phyloP scores from a whole-genome alignment of 2,797 vertebrate genomes.

The Lepilemur ruficaudatus region DNA sequence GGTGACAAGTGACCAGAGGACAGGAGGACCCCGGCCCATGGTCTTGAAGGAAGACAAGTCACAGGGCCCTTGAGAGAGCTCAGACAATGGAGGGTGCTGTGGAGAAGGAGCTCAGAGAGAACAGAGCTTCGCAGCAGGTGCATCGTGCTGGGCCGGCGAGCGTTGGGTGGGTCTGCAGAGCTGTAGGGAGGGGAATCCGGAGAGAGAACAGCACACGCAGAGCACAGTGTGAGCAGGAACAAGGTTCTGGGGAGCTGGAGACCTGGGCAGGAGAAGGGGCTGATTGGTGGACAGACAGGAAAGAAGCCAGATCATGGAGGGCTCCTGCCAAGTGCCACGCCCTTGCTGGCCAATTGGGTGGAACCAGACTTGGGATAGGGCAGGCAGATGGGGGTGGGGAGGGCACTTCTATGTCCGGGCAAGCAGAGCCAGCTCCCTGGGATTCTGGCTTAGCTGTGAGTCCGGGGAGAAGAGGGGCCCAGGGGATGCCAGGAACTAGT shows the following conservation, averaged over 20 bases:
- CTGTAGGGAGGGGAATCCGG: rapidly evolving
- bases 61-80: not conserved
- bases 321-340: not conserved
- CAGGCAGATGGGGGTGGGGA: not conserved
- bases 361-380: not conserved
- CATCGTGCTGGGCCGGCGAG: rapidly evolving
- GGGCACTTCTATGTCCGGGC: too few relatives aligned
- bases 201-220: rapidly evolving
- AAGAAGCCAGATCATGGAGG: rapidly evolving
- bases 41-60: not conserved
- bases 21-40: not conserved
- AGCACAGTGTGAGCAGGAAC: not conserved
- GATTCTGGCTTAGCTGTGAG: not conserved
- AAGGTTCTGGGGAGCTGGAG: rapidly evolving
- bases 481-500: not conserved
- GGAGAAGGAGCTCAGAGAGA: not conserved
- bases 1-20: not conserved
- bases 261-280: not conserved
- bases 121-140: rapidly evolving
- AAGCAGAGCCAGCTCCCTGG: not conserved
- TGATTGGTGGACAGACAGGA: rapidly evolving
- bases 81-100: too few relatives aligned
- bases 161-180: not conserved
- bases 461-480: not conserved
- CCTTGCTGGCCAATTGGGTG: not conserved